Base-by-base conservation (phyloP, 2,888 invertebrate species). In the Drosophila lacicola region DNA sequence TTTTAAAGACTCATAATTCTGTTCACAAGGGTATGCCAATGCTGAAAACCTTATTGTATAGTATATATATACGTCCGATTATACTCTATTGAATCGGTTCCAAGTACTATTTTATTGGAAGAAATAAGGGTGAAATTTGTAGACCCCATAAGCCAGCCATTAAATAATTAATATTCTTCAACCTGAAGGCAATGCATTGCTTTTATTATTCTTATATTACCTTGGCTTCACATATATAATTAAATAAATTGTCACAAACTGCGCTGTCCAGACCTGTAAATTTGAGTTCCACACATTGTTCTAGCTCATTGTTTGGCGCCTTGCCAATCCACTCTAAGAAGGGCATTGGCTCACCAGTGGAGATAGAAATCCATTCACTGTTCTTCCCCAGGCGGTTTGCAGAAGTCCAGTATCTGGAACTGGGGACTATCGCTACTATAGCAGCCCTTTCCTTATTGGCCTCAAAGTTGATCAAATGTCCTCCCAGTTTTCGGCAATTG, bases 401-500 rank as follows among this genome's bases (percentile, higher is more conserved):
- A 14, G 74, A 74, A 39, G 10, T 63, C 74, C 74, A 74, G n/a
- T 42, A 74, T 0, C 21, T 5, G 0, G 0, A 1, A 3, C 0
- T 0, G 3, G 57, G 57, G 0, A 42, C 5, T 10, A 42, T 6
- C 9, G 58, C n/a, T 10, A 53, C 0, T 6, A 76, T 17, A 6
- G 5, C 11, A 37, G 55, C 55, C 57, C 60, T 61, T 74, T 77
- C 75, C 13, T 21, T 1, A 4, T 41, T 47, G 29, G 54, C 64
- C n/a, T 74, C 66, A 14, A 78, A 33, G n/a, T 70, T 60, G 0
- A 70, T 19, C 44, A 78, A 34, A 11, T 77, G 41, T 42, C 72
- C 75, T 1, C 75, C 76, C 33, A 71, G 13, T n/a, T 60, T 9
- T 2, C 76, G 64, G 19, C 76, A 75, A 21, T 36, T 55, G 25